Evolutionary conservation across 1,140 invertebrate genomes (phyloP).

Genomic region (Saxidomus purpurata): DNA sequence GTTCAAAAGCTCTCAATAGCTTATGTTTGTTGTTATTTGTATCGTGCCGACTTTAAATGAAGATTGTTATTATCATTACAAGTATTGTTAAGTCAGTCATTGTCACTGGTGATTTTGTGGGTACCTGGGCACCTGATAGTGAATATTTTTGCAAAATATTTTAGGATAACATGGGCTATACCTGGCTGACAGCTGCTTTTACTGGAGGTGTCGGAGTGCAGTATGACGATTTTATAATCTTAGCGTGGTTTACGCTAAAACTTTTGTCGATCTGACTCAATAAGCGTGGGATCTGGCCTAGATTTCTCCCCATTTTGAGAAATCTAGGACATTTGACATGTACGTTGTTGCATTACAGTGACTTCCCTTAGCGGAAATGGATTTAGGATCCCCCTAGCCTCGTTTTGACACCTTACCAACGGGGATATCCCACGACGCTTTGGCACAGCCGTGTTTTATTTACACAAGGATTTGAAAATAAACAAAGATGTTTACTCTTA

Average conservation of each 20-base stretch:
- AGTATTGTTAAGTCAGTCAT: no score
- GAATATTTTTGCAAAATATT: no score
- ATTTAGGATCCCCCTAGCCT: background rate
- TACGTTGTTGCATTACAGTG: background rate
- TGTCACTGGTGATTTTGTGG: no score
- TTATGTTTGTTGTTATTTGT: no score
- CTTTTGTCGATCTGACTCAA: constrained; percentile 35
- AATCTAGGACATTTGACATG: constrained; percentile 15
- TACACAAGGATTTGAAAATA: constrained; percentile 27
- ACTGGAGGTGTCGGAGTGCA: constrained; percentile 13
- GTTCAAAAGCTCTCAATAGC: no score
- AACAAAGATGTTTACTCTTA: constrained; percentile 16
- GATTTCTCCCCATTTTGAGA: constrained; percentile 28
- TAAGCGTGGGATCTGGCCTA: background rate
- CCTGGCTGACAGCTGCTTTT: constrained; percentile 27
- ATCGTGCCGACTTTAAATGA: no score
- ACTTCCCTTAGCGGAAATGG: constrained; percentile 24
- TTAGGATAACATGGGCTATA: no score
- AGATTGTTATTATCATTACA: no score
- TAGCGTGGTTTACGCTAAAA: background rate
- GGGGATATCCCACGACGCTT: constrained; percentile 44
- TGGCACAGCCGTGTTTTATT: constrained; percentile 16
- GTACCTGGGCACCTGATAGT: no score
- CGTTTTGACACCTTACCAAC: constrained; percentile 45
- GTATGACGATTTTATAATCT: background rate